Percentiles rank a stretch among this genome's conserved stretches.
Conservation (phyloP, 2,113 vertebrate species). For the Tychaedon coryphoeus region DNA sequence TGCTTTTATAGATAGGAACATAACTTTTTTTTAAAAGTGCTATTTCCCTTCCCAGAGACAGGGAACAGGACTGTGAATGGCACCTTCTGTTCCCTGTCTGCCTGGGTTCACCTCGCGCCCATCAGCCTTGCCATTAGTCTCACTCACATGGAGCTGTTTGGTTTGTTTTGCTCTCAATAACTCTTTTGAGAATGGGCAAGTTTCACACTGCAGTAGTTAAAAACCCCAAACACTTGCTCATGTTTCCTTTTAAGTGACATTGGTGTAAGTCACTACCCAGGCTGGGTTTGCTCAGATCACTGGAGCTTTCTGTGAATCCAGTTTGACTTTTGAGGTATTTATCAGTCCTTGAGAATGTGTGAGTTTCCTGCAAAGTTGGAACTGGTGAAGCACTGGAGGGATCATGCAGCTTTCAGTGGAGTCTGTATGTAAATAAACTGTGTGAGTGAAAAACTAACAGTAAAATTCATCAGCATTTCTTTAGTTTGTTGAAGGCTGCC, state of each 20-base stretch:
- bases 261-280: not conserved
- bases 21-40: not conserved
- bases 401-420: not conserved
- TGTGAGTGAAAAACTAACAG: not conserved
- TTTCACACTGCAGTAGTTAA: not conserved
- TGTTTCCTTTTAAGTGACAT: not conserved
- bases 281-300: not conserved
- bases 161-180: not conserved
- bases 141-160: not conserved
- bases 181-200: not conserved
- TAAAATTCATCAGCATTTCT: not conserved
- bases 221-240: not conserved
- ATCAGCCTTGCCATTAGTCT: not conserved
- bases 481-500: not conserved
- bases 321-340: not conserved
- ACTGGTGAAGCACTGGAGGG: not conserved
- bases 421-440: not conserved
- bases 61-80: not conserved
- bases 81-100: conserved; percentile 39
- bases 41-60: not conserved
- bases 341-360: not conserved
- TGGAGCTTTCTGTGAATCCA: not conserved
- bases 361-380: not conserved
- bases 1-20: not conserved
- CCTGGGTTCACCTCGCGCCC: not conserved